These are phyloP conservation scores for Bicyclus anynana DNA, from an alignment of 1,140 invertebrate genomes.

Conservation along the genomic window DNA sequence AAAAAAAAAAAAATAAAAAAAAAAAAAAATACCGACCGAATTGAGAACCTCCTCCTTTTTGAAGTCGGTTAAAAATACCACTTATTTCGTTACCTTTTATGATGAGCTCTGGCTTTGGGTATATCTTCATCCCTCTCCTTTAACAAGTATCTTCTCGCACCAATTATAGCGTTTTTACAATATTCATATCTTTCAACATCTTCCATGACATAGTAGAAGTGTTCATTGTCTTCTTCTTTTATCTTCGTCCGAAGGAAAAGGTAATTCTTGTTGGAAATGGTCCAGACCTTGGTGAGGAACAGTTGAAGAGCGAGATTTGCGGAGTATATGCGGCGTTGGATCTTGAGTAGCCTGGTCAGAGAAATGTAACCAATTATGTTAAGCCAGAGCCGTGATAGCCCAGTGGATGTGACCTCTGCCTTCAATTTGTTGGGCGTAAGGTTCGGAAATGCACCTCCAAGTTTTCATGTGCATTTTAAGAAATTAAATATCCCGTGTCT, in stretches of 20 bases:
- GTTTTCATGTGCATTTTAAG: too few species aligned
- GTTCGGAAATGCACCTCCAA: too few species aligned
- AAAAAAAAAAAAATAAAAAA: too few species aligned
- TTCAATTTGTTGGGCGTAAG: too few species aligned
- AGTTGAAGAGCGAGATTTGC: conserved; percentile 86
- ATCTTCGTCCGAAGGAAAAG: conserved; percentile 79
- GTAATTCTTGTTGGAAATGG: conserved; percentile 87
- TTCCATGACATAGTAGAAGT: conserved; percentile 80
- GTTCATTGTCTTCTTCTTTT: conserved; percentile 79
- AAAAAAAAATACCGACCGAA: too few species aligned
- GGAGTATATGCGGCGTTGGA: conserved; percentile 88
- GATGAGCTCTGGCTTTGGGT: conserved; percentile 41
- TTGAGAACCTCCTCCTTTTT: too few species aligned
- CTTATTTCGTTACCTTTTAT: conserved; percentile 8
- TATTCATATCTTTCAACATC: conserved; percentile 70
- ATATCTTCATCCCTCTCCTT: conserved; percentile 74
- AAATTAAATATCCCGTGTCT: too few species aligned
- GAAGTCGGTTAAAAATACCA: too few species aligned
- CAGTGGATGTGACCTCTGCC: too few species aligned
- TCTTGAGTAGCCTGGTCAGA: conserved; percentile 86
- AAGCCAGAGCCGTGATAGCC: too few species aligned
- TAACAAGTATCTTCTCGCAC: conserved; percentile 77
- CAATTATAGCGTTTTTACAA: conserved; percentile 73
- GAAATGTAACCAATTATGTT: background rate
- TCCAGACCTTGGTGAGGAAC: conserved; percentile 90